Evolutionary conservation across 2,888 invertebrate species (phyloP).

Genomic region (Drosophila seclusa): DNA sequence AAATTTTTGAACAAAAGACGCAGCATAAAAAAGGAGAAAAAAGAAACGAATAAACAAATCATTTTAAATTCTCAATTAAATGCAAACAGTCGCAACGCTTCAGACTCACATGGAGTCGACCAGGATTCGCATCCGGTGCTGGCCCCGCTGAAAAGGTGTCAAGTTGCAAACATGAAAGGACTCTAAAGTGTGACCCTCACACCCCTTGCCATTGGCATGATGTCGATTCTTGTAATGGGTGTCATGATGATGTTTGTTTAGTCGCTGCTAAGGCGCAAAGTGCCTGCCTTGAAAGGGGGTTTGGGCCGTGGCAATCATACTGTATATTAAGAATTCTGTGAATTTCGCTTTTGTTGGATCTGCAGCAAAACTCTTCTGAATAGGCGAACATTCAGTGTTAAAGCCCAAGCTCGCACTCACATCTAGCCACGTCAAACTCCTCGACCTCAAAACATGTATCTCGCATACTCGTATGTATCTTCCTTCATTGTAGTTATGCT

Average conservation of each 20-base stretch:
- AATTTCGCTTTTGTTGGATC: slow-evolving; percentile 15
- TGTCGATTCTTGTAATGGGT: slow-evolving; percentile 68
- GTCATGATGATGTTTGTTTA: slow-evolving; percentile 73
- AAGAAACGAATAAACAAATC: slow-evolving; percentile 77
- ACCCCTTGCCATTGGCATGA: slow-evolving; percentile 18
- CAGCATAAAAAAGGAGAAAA: slow-evolving; percentile 38
- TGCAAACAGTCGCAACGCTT: slow-evolving; percentile 50
- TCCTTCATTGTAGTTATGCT: slow-evolving; percentile 47
- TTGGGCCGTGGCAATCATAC: slow-evolving; percentile 17
- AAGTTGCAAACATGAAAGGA: slow-evolving; percentile 70
- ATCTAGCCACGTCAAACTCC: slow-evolving; percentile 27
- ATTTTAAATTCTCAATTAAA: slow-evolving; percentile 83
- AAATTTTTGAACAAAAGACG: slow-evolving; percentile 74
- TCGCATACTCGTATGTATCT: slow-evolving; percentile 21
- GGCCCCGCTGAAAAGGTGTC: slow-evolving; percentile 66
- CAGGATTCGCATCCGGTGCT: slow-evolving; percentile 26
- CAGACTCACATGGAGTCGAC: slow-evolving; percentile 11
- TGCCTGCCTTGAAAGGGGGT: slow-evolving; percentile 25
- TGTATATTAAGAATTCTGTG: slow-evolving; percentile 9
- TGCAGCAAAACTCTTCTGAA: slow-evolving; percentile 17
- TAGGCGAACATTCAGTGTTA: slow-evolving; percentile 37
- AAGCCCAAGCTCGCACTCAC: slow-evolving; percentile 31
- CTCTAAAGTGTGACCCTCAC: slow-evolving; percentile 54
- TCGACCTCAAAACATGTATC: slow-evolving; percentile 69
- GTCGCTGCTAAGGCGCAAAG: slow-evolving; percentile 48